Evolutionary conservation across 1,140 invertebrate genomes (phyloP).

Genomic region (Protaetia brevitarsis): DNA sequence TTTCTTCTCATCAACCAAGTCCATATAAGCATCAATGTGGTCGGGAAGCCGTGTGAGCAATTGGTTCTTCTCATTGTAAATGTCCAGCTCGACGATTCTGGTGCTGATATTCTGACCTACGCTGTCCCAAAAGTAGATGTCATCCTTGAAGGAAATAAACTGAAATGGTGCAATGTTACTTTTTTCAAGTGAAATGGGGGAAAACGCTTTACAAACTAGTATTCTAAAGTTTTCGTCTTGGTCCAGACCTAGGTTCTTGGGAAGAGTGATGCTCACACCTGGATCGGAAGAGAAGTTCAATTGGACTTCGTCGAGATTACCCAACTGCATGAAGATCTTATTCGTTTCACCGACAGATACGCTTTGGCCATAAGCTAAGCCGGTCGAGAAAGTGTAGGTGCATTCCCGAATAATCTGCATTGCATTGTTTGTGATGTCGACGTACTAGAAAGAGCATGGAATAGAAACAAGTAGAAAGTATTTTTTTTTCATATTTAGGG

Average conservation of each 20-base stretch:
- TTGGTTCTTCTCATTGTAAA: background rate
- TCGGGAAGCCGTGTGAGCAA: background rate
- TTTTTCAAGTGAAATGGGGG: background rate
- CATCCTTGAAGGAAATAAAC: background rate
- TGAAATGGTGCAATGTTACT: background rate
- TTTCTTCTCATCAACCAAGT: background rate
- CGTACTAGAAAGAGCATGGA: background rate
- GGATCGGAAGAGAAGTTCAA: background rate
- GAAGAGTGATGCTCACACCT: background rate
- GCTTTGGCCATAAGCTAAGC: background rate
- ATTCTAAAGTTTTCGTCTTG: background rate
- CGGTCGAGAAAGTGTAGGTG: background rate
- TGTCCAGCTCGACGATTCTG: background rate
- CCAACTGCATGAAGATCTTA: constrained; percentile 2
- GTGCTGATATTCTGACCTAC: background rate
- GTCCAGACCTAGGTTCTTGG: background rate
- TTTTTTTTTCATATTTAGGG: background rate
- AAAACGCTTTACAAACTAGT: background rate
- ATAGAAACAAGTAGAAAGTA: background rate
- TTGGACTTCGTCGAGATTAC: background rate
- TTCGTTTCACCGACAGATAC: background rate
- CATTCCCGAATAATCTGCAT: background rate
- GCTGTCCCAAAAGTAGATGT: background rate
- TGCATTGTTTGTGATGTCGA: constrained; percentile 11
- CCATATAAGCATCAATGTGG: background rate